Evolutionary conservation across 2,888 invertebrate species (phyloP).

Genomic region (Parelbella ahira): DNA sequence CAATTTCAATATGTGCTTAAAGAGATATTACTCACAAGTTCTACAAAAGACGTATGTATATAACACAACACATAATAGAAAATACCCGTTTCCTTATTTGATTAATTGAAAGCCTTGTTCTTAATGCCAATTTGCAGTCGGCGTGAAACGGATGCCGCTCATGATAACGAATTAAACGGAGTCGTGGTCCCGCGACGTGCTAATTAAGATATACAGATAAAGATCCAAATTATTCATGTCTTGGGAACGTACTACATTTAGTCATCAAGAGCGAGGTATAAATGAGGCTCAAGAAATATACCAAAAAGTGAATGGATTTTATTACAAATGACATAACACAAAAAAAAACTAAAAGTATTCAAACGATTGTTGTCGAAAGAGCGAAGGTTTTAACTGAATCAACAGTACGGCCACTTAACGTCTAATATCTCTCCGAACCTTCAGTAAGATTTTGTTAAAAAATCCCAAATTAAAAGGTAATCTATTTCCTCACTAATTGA

Average conservation of each 20-base stretch:
- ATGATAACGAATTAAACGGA: slow-evolving; percentile 52
- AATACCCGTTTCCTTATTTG: slow-evolving; percentile 17
- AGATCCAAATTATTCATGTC: too few species aligned
- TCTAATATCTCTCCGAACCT: slow-evolving; percentile 12
- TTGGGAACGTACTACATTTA: too few species aligned
- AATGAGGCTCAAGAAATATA: too few species aligned
- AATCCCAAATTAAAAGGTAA: slow-evolving; percentile 30
- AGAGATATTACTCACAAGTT: too few species aligned
- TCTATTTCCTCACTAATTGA: slow-evolving; percentile 39
- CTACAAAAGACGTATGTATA: neutral
- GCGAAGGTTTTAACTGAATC: slow-evolving; percentile 2
- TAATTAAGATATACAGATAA: too few species aligned
- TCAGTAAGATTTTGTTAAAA: slow-evolving; percentile 24
- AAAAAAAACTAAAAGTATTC: too few species aligned
- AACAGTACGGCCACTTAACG: slow-evolving; percentile 13
- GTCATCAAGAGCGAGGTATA: too few species aligned
- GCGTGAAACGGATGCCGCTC: slow-evolving; percentile 51
- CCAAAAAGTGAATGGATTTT: too few species aligned
- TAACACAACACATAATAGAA: neutral
- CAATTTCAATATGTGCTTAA: too few species aligned
- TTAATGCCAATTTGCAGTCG: slow-evolving; percentile 32
- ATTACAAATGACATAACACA: too few species aligned
- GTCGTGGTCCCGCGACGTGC: slow-evolving; percentile 20
- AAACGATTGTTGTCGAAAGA: too few species aligned
- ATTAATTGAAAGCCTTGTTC: slow-evolving; percentile 32